A percentile compares a stretch with the other conserved stretches of the same genome.
phyloP scores from a whole-genome alignment of 2,888 invertebrate genomes.

The Ligdia adustata region DNA sequence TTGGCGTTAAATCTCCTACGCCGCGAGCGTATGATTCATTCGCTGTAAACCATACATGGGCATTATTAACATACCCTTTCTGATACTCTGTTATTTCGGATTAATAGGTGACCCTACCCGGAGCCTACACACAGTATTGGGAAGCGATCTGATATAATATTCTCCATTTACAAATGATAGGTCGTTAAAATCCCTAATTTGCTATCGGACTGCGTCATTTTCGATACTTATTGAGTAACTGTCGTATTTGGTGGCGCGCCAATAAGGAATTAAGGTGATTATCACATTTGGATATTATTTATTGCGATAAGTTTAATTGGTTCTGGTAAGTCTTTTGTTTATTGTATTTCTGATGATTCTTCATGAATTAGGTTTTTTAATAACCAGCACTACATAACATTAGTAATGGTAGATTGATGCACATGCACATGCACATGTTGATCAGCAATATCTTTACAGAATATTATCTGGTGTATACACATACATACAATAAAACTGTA shows the following conservation, averaged over 20 bases:
- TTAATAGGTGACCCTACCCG: constrained; percentile 42
- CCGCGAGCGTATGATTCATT: constrained; percentile 59
- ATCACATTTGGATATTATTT: constrained; percentile 33
- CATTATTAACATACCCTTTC: constrained; percentile 69
- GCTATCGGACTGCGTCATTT: constrained; percentile 33
- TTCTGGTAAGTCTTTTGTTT: constrained; percentile 18
- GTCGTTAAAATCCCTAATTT: constrained; percentile 38
- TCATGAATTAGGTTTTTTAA: too few relatives aligned
- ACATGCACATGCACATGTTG: too few relatives aligned
- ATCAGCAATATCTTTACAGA: too few relatives aligned
- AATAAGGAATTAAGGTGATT: constrained; percentile 33
- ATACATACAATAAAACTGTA: too few relatives aligned
- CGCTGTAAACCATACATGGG: constrained; percentile 57
- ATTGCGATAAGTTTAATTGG: constrained; percentile 23
- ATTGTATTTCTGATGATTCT: too few relatives aligned
- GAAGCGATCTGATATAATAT: constrained; percentile 34
- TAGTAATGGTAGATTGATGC: too few relatives aligned
- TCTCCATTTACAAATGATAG: constrained; percentile 39
- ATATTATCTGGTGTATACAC: too few relatives aligned
- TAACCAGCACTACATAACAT: too few relatives aligned
- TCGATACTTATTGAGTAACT: constrained; percentile 32
- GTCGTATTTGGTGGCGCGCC: constrained; percentile 29
- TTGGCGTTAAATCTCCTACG: constrained; percentile 54
- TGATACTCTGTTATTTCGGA: constrained; percentile 56
- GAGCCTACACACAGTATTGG: constrained; percentile 27